Percentiles rank a stretch among this genome's conserved stretches.
Conservation (phyloP, 2,797 vertebrate genomes). For the Anguilla pacifica region DNA sequence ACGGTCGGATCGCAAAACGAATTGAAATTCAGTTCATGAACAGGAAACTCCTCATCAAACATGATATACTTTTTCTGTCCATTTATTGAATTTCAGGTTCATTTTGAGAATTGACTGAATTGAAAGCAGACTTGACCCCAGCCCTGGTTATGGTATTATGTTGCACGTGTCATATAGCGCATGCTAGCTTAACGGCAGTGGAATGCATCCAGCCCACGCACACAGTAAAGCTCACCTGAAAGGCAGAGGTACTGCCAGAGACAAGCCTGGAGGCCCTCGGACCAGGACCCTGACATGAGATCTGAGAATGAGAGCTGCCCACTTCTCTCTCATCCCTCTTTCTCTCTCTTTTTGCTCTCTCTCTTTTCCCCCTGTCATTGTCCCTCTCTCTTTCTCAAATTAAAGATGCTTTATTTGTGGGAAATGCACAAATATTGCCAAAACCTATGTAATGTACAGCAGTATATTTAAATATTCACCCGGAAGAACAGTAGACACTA, state of each 20-base stretch:
- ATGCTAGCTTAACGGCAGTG: background rate
- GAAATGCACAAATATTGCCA: background rate
- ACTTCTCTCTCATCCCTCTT: background rate
- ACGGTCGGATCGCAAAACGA: background rate
- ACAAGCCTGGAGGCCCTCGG: background rate
- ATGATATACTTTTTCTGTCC: background rate
- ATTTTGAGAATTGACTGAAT: background rate
- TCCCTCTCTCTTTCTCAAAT: background rate
- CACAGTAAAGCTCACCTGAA: background rate
- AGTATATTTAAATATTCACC: background rate
- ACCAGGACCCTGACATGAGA: background rate
- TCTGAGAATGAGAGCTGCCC: background rate
- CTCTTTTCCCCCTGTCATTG: background rate
- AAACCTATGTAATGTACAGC: background rate
- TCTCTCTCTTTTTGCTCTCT: background rate
- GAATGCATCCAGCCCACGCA: background rate
- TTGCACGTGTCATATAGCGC: constrained; percentile 14
- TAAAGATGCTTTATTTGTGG: background rate
- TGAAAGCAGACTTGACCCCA: background rate
- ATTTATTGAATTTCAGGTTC: background rate
- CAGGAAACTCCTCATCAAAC: background rate
- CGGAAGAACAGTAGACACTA: constrained; percentile 6
- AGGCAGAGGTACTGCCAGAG: background rate
- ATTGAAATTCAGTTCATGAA: background rate
- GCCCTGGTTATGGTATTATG: background rate